Evolutionary conservation across 2,888 invertebrate species (phyloP).

Genomic region (Formica aserva): DNA sequence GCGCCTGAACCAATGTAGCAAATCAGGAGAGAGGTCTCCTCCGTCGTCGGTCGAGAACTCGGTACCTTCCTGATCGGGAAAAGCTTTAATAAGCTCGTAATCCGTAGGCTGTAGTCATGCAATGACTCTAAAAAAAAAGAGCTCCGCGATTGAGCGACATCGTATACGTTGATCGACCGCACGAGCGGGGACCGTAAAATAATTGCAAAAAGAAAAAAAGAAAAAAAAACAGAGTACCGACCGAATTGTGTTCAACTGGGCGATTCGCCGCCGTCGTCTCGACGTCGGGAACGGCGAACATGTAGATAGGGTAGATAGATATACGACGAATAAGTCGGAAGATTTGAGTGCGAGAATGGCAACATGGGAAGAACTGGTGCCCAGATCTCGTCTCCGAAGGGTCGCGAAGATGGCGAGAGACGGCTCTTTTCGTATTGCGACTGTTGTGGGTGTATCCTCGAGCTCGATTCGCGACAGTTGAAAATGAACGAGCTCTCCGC

Average conservation of each 20-base stretch:
- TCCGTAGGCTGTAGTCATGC: slow-evolving; percentile 82
- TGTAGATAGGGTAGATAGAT: slow-evolving; percentile 57
- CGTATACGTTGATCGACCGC: slow-evolving; percentile 78
- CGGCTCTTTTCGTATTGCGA: slow-evolving; percentile 71
- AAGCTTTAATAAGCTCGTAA: slow-evolving; percentile 80
- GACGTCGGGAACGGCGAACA: slow-evolving; percentile 70
- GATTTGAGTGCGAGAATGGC: slow-evolving; percentile 83
- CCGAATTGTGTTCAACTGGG: slow-evolving; percentile 72
- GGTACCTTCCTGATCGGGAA: slow-evolving; percentile 81
- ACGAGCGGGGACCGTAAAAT: slow-evolving; percentile 31
- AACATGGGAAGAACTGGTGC: slow-evolving; percentile 79
- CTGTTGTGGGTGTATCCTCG: slow-evolving; percentile 66
- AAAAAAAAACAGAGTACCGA: slow-evolving; percentile 58
- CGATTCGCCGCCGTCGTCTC: slow-evolving; percentile 65
- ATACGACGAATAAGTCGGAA: slow-evolving; percentile 73
- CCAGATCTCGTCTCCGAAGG: slow-evolving; percentile 64
- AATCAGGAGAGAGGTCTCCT: slow-evolving; percentile 57
- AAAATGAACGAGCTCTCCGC: slow-evolving; percentile 65
- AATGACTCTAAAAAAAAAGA: slow-evolving; percentile 79
- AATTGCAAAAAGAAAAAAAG: slow-evolving; percentile 22
- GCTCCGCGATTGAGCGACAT: slow-evolving; percentile 44
- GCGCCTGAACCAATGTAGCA: slow-evolving; percentile 66
- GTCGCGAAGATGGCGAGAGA: slow-evolving; percentile 61
- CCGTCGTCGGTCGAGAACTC: slow-evolving; percentile 74
- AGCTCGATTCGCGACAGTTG: slow-evolving; percentile 67